Evolutionary conservation across 2,797 vertebrate species (phyloP).

Genomic region (Darevskia nairensis): DNA sequence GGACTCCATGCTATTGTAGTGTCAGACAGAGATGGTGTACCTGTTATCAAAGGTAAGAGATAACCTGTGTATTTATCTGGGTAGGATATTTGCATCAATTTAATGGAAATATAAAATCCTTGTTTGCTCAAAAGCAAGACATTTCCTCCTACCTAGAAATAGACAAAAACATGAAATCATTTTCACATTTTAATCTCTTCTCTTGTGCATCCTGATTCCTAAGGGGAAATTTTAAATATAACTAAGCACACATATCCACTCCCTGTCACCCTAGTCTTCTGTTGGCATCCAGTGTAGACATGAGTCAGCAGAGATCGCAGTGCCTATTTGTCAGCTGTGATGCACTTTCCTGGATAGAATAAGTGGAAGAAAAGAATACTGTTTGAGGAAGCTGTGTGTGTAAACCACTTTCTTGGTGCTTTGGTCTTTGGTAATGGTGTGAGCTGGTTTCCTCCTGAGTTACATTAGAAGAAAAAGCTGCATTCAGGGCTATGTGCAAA

Average conservation of each 20-base stretch:
- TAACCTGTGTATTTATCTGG: not conserved
- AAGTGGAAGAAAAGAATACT: not conserved
- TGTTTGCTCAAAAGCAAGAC: not conserved
- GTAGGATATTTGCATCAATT: not conserved
- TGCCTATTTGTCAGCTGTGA: not conserved
- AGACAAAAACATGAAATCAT: not conserved
- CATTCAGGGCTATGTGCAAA: not conserved
- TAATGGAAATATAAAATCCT: conserved; percentile 25
- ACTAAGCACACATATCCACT: not conserved
- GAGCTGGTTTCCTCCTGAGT: not conserved
- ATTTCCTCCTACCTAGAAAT: not conserved
- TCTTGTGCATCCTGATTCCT: not conserved
- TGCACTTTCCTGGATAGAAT: not conserved
- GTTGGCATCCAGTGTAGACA: not conserved
- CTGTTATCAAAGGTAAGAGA: conserved; percentile 93
- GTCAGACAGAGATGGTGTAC: conserved; percentile 94
- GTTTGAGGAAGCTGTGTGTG: conserved; percentile 4
- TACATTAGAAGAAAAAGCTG: not conserved
- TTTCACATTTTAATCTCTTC: not conserved
- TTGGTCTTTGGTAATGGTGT: not conserved
- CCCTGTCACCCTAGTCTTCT: not conserved
- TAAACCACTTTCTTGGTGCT: not conserved
- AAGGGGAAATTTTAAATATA: not conserved
- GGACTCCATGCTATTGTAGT: conserved; percentile 96
- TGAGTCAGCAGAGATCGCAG: not conserved